Percentiles rank a stretch among this genome's conserved stretches.
phyloP scores from a whole-genome alignment of 2,113 vertebrate species.

The Hyla sarda region DNA sequence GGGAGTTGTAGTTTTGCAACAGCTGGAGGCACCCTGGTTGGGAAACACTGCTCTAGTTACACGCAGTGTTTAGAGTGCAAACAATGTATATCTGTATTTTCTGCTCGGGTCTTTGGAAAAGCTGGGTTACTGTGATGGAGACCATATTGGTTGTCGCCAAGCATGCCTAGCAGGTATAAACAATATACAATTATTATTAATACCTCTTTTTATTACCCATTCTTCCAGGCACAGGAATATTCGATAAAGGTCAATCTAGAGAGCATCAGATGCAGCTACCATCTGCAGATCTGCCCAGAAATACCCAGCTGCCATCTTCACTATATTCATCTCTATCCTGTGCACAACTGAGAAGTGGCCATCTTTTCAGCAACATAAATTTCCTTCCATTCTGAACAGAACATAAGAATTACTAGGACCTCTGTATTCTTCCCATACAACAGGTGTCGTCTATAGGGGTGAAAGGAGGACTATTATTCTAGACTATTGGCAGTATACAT shows the following conservation, averaged over 20 bases:
- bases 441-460: background rate
- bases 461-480: background rate
- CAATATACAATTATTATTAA: background rate
- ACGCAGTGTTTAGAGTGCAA: too few species aligned
- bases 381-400: background rate
- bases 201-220: background rate
- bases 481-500: too few species aligned
- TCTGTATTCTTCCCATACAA: background rate
- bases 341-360: background rate
- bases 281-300: background rate
- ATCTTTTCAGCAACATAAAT: background rate
- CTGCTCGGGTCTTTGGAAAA: too few species aligned
- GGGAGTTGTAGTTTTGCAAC: too few species aligned
- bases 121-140: too few species aligned
- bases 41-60: too few species aligned
- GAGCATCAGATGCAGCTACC: background rate
- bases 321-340: background rate
- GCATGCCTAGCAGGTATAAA: background rate
- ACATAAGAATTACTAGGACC: background rate
- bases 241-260: background rate
- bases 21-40: too few species aligned
- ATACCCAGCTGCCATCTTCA: background rate
- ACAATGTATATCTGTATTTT: too few species aligned
- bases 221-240: background rate
- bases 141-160: background rate